Percentiles rank a stretch among this genome's conserved stretches.
These are phyloP conservation scores for Nannoperca australis DNA, from an alignment of 2,797 vertebrate genomes.

Conservation along the genomic window DNA sequence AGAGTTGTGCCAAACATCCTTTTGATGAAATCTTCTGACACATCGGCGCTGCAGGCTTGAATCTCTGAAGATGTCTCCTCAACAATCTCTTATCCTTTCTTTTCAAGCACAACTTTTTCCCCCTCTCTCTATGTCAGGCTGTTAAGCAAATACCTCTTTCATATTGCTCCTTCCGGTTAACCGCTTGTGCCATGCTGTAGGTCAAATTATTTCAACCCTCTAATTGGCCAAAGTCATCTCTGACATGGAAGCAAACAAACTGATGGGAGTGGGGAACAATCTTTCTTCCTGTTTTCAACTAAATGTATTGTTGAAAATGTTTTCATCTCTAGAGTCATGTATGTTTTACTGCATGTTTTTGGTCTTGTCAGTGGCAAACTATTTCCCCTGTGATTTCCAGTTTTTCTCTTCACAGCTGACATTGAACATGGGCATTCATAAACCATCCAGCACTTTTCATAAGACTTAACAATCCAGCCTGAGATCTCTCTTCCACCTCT, in stretches of 20 bases:
- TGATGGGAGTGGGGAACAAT: constrained; percentile 10
- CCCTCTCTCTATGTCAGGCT: constrained; percentile 28
- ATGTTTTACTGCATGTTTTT: background rate
- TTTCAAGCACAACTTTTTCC: constrained; percentile 36
- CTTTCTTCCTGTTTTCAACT: constrained; percentile 1
- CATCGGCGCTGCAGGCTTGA: constrained; percentile 50
- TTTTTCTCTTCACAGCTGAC: constrained; percentile 63
- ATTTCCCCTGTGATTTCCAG: constrained; percentile 46
- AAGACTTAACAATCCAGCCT: constrained; percentile 68
- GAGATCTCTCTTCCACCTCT: constrained; percentile 78
- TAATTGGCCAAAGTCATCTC: constrained; percentile 86
- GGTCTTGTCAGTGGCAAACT: constrained; percentile 25
- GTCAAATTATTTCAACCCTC: constrained; percentile 86
- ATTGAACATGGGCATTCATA: constrained; percentile 72
- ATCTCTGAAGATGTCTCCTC: constrained; percentile 51
- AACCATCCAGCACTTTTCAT: constrained; percentile 69
- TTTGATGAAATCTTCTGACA: constrained; percentile 70
- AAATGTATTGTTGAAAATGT: background rate
- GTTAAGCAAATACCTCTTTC: constrained; percentile 49
- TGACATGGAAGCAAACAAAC: constrained; percentile 85
- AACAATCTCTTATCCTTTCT: constrained; percentile 48
- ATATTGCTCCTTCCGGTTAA: constrained; percentile 26
- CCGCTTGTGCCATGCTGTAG: constrained; percentile 61
- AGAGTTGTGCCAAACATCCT: constrained; percentile 58
- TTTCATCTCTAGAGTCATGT: background rate